Percentiles rank a stretch among this genome's conserved stretches.
Evolutionary conservation across 2,113 vertebrate species (phyloP).

Genomic region (Scytalopus superciliaris): DNA sequence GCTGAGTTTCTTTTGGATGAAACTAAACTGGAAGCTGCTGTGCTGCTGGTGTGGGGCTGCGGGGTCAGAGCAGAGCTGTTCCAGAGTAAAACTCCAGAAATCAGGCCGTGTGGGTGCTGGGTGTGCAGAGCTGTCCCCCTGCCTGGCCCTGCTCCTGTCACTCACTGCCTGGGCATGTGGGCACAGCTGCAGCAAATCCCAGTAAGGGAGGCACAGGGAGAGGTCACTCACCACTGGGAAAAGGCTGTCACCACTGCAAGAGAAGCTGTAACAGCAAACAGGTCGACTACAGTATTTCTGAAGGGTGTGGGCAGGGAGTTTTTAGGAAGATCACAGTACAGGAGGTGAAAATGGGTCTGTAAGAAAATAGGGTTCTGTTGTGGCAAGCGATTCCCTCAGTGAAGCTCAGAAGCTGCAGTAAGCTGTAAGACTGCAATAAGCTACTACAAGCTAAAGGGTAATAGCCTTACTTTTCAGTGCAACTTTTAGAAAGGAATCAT

Average conservation of each 20-base stretch:
- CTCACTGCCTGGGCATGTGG: not conserved
- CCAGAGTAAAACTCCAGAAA: not conserved
- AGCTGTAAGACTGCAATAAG: not conserved
- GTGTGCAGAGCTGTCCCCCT: not conserved
- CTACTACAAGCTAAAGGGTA: not conserved
- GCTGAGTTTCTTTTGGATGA: not conserved
- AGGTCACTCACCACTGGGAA: not conserved
- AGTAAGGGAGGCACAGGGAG: not conserved
- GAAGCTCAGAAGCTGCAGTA: not conserved
- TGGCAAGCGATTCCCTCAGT: not conserved
- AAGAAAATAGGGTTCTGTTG: not conserved
- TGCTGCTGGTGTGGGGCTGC: not conserved
- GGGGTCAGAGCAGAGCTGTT: not conserved
- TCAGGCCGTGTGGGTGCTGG: rapidly evolving
- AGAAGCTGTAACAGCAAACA: not conserved
- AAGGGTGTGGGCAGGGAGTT: not conserved
- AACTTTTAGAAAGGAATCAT: not conserved
- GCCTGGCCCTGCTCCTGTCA: not conserved
- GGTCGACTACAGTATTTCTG: rapidly evolving
- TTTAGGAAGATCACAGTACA: not conserved
- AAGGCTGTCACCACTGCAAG: not conserved
- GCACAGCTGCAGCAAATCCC: not conserved
- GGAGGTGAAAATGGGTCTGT: not conserved
- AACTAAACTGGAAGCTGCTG: not conserved
- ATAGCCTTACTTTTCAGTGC: not conserved